Evolutionary conservation across 2,113 vertebrate genomes (phyloP).

Genomic region (Sylvia atricapilla): DNA sequence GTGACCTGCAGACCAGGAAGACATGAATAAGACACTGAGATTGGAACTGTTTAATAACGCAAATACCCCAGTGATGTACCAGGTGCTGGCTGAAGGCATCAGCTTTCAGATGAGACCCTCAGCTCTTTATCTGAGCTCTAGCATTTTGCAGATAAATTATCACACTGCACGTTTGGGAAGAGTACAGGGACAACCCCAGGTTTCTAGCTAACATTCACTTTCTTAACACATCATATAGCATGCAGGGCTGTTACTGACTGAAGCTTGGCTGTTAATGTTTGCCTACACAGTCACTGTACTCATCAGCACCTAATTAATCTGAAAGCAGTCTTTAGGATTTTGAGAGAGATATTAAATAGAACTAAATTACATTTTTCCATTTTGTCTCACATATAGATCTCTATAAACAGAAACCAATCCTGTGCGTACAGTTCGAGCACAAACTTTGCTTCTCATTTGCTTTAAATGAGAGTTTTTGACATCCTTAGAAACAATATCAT

Average conservation of each 20-base stretch:
- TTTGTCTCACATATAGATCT: not conserved
- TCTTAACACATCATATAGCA: conserved; percentile 43
- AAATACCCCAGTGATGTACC: conserved; percentile 1
- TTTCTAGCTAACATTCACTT: not conserved
- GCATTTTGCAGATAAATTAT: conserved; percentile 11
- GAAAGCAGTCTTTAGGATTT: not conserved
- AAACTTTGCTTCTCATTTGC: not conserved
- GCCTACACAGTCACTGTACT: not conserved
- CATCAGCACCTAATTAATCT: conserved; percentile 43
- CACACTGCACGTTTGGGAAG: not conserved
- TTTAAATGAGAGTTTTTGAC: not conserved
- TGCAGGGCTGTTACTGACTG: not conserved
- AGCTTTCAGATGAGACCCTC: not conserved
- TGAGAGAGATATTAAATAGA: conserved; percentile 15
- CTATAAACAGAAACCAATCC: not conserved
- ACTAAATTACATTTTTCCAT: conserved; percentile 29
- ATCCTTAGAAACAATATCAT: not conserved
- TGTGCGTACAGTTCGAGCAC: not conserved
- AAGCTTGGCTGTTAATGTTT: conserved; percentile 54
- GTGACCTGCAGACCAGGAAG: not conserved
- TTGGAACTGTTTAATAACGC: not conserved
- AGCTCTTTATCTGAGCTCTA: not conserved
- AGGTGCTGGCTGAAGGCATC: not conserved
- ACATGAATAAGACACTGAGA: not conserved
- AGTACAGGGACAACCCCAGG: not conserved